Evolutionary conservation across 2,888 invertebrate species (phyloP).

Genomic region (Punctoribates punctum): DNA sequence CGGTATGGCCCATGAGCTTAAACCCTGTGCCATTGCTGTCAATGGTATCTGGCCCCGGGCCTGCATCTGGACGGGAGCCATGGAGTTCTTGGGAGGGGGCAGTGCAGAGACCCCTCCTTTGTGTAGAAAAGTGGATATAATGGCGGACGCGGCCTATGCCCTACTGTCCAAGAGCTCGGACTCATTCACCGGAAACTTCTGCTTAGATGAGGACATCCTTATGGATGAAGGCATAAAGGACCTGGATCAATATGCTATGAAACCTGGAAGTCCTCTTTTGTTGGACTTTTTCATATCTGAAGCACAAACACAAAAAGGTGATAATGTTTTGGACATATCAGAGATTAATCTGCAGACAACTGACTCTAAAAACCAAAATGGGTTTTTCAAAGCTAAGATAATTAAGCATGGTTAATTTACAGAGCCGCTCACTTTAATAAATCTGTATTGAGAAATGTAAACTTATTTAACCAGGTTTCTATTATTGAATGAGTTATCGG

Average conservation of each 20-base stretch:
- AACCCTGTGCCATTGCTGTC: conserved; percentile 74
- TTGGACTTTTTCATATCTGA: conserved; percentile 82
- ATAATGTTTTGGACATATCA: conserved; percentile 14
- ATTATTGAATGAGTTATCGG: too few species aligned
- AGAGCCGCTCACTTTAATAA: too few species aligned
- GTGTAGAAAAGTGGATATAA: conserved; percentile 76
- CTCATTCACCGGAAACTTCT: conserved; percentile 78
- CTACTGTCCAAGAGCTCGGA: conserved; percentile 73
- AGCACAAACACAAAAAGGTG: conserved; percentile 44
- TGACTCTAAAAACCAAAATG: too few species aligned
- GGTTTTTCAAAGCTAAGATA: too few species aligned
- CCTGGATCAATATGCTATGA: conserved; percentile 76
- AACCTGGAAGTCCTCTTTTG: conserved; percentile 72
- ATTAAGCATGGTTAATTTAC: too few species aligned
- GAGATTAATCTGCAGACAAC: not conserved
- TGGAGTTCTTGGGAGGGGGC: conserved; percentile 60
- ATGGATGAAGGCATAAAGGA: conserved; percentile 73
- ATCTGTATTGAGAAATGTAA: too few species aligned
- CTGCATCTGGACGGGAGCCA: conserved; percentile 86
- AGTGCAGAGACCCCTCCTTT: conserved; percentile 59
- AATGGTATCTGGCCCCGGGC: conserved; percentile 96
- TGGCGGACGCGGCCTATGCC: conserved; percentile 83
- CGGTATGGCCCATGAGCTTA: conserved; percentile 94
- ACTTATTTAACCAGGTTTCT: too few species aligned
- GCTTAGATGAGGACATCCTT: conserved; percentile 85